Conservation (phyloP, 2,888 invertebrate species). For the Toxonevra muliebris region DNA sequence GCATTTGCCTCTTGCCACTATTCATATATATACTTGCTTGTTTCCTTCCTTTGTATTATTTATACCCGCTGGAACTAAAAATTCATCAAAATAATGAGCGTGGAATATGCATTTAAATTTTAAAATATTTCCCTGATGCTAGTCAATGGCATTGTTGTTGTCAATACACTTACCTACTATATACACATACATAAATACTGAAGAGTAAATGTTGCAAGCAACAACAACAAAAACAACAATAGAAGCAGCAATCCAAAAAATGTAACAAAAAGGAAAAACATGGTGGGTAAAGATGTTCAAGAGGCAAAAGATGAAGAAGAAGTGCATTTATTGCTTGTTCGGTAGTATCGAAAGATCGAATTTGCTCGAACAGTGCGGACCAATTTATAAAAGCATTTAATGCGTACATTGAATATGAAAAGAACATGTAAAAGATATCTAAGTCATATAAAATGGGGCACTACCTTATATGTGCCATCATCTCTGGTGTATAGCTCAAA, state of each 20-base stretch:
- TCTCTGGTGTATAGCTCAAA: no score
- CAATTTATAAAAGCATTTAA: no score
- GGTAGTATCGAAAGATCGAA: no score
- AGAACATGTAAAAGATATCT: no score
- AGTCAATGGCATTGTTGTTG: not conserved
- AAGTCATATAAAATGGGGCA: no score
- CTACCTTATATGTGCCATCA: no score
- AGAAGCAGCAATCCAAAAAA: not conserved
- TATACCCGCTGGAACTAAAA: constrained; percentile 28
- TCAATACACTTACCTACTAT: constrained; percentile 4
- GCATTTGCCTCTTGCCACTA: not conserved
- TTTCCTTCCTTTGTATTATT: not conserved
- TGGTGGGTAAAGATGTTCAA: no score
- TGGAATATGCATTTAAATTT: constrained; percentile 37
- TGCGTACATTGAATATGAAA: no score
- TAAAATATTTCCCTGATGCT: constrained; percentile 27
- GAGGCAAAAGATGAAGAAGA: no score
- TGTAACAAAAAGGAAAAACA: not conserved
- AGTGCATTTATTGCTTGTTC: no score
- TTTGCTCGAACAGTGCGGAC: no score
- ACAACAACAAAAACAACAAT: not conserved
- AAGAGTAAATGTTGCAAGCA: not conserved
- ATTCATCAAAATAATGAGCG: constrained; percentile 38
- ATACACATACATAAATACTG: not conserved
- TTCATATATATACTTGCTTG: not conserved